phyloP scores from a whole-genome alignment of 2,113 vertebrate genomes.

The Aegithalos caudatus region DNA sequence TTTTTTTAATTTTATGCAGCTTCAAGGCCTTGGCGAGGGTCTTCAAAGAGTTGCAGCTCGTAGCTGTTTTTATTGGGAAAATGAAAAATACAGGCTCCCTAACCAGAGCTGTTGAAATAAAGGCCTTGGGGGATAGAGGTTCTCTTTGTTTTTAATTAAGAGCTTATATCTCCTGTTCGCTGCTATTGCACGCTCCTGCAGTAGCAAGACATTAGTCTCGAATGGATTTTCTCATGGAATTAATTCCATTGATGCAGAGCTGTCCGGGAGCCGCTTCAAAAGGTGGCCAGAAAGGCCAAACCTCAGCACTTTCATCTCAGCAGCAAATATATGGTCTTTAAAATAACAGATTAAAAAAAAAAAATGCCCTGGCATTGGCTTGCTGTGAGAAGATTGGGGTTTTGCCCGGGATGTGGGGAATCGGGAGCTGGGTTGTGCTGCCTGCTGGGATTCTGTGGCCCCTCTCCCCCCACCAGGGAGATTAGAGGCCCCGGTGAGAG shows the following conservation, averaged over 20 bases:
- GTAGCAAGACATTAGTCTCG: neutral
- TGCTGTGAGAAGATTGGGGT: neutral
- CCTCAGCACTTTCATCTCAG: slow-evolving; percentile 29
- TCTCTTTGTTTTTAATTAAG: slow-evolving; percentile 60
- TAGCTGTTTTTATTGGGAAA: slow-evolving; percentile 16
- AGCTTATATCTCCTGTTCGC: slow-evolving; percentile 22
- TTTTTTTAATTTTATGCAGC: slow-evolving; percentile 1
- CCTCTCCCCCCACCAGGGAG: neutral
- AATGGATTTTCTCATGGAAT: neutral
- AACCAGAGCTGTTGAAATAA: slow-evolving; percentile 13
- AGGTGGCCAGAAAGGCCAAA: slow-evolving; percentile 27
- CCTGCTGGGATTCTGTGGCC: neutral
- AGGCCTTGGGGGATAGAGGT: slow-evolving; percentile 34
- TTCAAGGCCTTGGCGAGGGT: neutral
- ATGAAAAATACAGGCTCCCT: slow-evolving; percentile 9
- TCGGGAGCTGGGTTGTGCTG: neutral
- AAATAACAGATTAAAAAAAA: neutral
- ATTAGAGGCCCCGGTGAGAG: neutral
- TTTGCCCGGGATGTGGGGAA: neutral
- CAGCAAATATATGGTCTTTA: slow-evolving; percentile 12
- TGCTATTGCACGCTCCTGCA: neutral
- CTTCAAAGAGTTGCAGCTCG: neutral
- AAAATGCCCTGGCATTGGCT: neutral
- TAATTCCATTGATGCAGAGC: slow-evolving; percentile 28
- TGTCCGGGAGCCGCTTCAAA: neutral